Evolutionary conservation across 1,140 invertebrate genomes (phyloP).

Genomic region (Hypsibius dujardini): DNA sequence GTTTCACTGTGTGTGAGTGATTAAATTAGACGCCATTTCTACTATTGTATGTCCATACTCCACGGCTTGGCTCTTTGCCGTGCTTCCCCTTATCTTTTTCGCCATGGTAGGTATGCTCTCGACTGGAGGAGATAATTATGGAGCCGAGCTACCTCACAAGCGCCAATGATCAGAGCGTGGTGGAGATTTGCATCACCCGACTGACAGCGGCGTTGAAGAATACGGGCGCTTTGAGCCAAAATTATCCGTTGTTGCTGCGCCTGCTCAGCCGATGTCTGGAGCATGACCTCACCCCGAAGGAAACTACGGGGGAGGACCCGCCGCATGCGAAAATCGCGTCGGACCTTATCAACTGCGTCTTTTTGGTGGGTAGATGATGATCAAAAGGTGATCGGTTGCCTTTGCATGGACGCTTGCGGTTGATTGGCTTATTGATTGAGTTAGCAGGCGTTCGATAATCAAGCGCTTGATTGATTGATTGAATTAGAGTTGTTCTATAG

Average conservation of each 20-base stretch:
- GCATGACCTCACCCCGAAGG: conserved; percentile 63
- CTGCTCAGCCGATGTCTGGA: conserved; percentile 67
- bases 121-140: conserved; percentile 26
- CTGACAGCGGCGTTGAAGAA: conserved; percentile 71
- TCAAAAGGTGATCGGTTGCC: background rate
- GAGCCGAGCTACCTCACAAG: conserved; percentile 47
- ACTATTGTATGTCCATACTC: background rate
- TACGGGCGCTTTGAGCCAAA: conserved; percentile 63
- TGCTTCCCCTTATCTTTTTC: background rate
- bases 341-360: conserved; percentile 79
- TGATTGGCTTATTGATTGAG: too few relatives aligned
- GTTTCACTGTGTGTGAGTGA: background rate
- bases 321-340: conserved; percentile 86
- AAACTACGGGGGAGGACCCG: conserved; percentile 55
- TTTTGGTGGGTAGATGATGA: conserved; percentile 48
- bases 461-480: too few relatives aligned
- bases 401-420: too few relatives aligned
- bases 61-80: conserved; percentile 19
- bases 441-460: too few relatives aligned
- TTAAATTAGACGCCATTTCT: background rate
- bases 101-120: background rate
- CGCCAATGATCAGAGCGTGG: conserved; percentile 76
- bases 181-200: conserved; percentile 74
- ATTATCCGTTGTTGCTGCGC: conserved; percentile 58
- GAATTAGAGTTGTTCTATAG: too few relatives aligned